Percentiles rank a stretch among this genome's conserved stretches.
phyloP scores from a whole-genome alignment of 2,113 vertebrate genomes.

The Alectura lathami region DNA sequence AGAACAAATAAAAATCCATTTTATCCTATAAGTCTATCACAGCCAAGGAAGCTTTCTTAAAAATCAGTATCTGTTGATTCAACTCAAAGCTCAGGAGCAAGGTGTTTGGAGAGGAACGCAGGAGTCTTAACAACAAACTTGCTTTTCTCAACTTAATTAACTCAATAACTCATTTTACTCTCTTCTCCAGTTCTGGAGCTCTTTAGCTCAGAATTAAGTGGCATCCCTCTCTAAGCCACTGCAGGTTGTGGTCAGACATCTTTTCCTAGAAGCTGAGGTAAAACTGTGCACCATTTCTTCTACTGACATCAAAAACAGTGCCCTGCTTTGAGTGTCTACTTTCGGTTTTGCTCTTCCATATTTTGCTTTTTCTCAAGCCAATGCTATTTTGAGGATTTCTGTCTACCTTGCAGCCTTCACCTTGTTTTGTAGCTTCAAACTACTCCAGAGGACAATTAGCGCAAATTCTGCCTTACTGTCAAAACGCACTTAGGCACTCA shows the following conservation, averaged over 20 bases:
- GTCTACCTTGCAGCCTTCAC: background rate
- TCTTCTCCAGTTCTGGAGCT: background rate
- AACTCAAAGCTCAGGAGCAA: background rate
- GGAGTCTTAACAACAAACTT: background rate
- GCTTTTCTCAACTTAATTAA: background rate
- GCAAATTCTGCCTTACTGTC: background rate
- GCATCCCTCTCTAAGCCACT: background rate
- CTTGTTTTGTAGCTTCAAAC: background rate
- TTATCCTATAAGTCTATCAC: background rate
- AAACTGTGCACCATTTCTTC: background rate
- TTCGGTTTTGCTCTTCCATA: background rate
- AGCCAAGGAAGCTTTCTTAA: background rate
- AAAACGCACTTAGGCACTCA: background rate
- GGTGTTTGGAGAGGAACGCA: background rate
- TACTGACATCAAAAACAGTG: background rate
- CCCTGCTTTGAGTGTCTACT: background rate
- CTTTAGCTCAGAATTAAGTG: background rate
- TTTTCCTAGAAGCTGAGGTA: background rate
- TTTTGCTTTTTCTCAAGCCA: background rate
- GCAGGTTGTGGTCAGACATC: background rate
- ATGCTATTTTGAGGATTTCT: background rate
- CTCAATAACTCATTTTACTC: background rate
- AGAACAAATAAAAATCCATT: background rate
- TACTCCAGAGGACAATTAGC: constrained; percentile 4
- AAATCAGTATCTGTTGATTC: background rate